These are phyloP conservation scores for Sebastes minor DNA, from an alignment of 2,797 vertebrate genomes.

Conservation along the genomic window DNA sequence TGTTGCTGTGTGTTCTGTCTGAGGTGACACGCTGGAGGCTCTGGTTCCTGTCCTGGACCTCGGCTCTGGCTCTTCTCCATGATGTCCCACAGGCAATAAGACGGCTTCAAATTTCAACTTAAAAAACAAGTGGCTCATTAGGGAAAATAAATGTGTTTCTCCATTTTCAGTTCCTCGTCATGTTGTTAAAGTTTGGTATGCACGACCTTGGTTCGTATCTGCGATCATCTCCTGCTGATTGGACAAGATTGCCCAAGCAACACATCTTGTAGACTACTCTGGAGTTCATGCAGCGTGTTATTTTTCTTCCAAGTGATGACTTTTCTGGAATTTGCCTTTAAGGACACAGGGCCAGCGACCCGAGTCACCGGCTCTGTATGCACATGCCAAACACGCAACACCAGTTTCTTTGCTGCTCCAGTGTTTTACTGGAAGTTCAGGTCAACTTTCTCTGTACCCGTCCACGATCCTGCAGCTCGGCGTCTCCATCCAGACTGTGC, in stretches of 20 bases:
- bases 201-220: not conserved
- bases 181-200: conserved; percentile 5
- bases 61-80: conserved; percentile 22
- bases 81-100: conserved; percentile 13
- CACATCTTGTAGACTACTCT: conserved; percentile 34
- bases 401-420: not conserved
- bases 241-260: conserved; percentile 21
- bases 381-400: conserved; percentile 44
- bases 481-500: conserved; percentile 24
- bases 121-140: not conserved
- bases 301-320: conserved; percentile 56
- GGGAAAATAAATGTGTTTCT: conserved; percentile 3
- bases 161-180: not conserved
- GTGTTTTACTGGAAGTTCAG: conserved; percentile 43
- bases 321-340: conserved; percentile 61
- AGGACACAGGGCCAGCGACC: conserved; percentile 44
- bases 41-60: conserved; percentile 62
- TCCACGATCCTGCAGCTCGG: not conserved
- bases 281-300: conserved; percentile 33
- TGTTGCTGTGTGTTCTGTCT: conserved; percentile 63
- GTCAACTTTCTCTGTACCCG: conserved; percentile 13
- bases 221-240: not conserved
- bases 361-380: conserved; percentile 21
- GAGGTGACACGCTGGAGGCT: conserved; percentile 48
- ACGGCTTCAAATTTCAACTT: not conserved